Evolutionary conservation across 1,140 invertebrate species (phyloP), one percentile per base, ranked within the genome.

Genomic region (Babylonia areolata): DNA sequence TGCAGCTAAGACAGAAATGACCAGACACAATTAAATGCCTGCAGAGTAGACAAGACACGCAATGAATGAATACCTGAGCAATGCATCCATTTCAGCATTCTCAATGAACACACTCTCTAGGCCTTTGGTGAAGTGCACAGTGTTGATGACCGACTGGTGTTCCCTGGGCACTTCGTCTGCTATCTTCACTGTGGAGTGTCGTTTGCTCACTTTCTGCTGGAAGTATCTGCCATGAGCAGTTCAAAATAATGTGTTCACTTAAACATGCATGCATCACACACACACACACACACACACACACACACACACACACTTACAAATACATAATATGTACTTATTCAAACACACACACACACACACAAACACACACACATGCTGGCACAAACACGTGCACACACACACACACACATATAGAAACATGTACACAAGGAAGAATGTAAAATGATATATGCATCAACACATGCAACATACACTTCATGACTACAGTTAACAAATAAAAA

Each of bases 141-240:
- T 91, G 58, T 93, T 90, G 42, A 95, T 94, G 17, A 93, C 93
- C 40, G 81, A 86, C 58, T 84, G 79, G 73, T 94, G 92, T 85
- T 93, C 91, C 75, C 94, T 87, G 94, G 94, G 94, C 35, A 95
- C 94, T 85, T 95, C 94, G 89, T 95, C 94, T 20, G 94, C 92
- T 54, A 95, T 95, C 88, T 95, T 95, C 31, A 95, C 92, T 37
- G 94, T 93, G 1, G 93, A 94, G 35, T 91, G 88, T 6, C 90
- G 88, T 78, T 88, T 89, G 80, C 93, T 95, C 1, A 95, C 94
- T 73, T 91, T 89, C 87, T 95, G 94, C 78, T 93, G 93, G 86
- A 95, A 95, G 83, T 94, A 94, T 17, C 93, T 94, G 85, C 37
- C 87, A 87, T 73, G 46, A 46, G 5, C 69, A 33, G 78, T 35